Conservation (phyloP, 2,888 invertebrate genomes). For the Calameuta filiformis region DNA sequence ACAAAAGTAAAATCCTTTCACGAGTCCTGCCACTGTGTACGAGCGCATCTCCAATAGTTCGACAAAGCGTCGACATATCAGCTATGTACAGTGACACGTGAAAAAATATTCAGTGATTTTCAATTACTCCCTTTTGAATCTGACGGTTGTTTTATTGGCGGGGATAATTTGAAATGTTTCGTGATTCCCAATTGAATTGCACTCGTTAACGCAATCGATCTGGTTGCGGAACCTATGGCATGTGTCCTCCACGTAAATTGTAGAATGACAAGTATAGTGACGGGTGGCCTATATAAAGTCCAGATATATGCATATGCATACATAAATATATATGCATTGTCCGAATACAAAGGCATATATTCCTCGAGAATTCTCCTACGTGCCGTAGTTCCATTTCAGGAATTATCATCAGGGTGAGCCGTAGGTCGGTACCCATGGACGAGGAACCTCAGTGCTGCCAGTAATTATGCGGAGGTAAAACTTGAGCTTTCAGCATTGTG, state of each 20-base stretch:
- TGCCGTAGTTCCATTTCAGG: conserved; percentile 20
- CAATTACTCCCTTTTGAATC: background rate
- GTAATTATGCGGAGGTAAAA: conserved; percentile 36
- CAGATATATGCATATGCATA: background rate
- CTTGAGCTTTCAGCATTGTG: conserved; percentile 30
- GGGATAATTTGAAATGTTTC: background rate
- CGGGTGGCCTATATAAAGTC: background rate
- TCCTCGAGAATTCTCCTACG: background rate
- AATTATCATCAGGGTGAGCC: conserved; percentile 23
- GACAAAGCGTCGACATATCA: background rate
- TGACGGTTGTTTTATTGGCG: background rate
- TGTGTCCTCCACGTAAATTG: background rate
- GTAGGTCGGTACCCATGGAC: background rate
- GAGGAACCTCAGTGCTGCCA: background rate
- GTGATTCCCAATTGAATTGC: background rate
- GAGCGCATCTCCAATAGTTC: background rate
- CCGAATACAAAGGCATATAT: background rate
- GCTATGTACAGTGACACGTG: background rate
- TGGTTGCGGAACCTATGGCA: background rate
- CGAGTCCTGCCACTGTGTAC: background rate
- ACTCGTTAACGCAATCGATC: background rate
- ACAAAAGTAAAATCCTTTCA: background rate
- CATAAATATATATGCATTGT: background rate
- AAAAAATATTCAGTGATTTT: background rate
- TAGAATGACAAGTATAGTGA: background rate